These are phyloP conservation scores for Eupristina koningsbergeri DNA, from an alignment of 1,140 invertebrate species.

Conservation along the genomic window DNA sequence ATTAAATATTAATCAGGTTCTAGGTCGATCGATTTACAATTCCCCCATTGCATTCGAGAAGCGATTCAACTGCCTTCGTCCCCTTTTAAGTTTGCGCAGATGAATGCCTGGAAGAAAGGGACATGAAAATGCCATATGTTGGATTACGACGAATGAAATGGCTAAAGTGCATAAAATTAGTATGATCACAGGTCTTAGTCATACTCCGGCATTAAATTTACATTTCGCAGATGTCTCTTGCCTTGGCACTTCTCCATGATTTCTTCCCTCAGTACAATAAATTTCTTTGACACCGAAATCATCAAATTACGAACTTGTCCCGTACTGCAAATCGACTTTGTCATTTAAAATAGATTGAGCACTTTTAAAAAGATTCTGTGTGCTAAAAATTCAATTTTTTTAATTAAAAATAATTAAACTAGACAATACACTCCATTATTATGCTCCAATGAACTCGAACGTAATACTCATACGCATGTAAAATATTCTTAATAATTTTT, in stretches of 20 bases:
- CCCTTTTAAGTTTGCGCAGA: conserved; percentile 26
- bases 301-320: conserved; percentile 7
- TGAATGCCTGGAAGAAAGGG: neutral
- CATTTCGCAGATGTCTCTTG: conserved; percentile 45
- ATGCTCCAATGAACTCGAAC: neutral
- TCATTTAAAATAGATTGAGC: neutral
- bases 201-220: conserved; percentile 40
- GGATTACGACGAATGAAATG: conserved; percentile 47
- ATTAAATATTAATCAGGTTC: conserved; percentile 41
- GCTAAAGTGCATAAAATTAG: conserved; percentile 49
- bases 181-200: conserved; percentile 44
- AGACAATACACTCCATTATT: neutral
- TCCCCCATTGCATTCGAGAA: neutral
- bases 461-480: too few relatives aligned
- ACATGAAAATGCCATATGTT: conserved; percentile 45
- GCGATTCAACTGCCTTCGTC: neutral
- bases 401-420: neutral
- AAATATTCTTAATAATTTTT: neutral
- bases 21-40: neutral
- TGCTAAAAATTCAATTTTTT: too few relatives aligned
- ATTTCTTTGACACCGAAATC: neutral
- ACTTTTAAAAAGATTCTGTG: neutral
- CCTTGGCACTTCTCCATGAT: conserved; percentile 11
- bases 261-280: conserved; percentile 2
- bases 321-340: neutral